Percentiles rank a stretch among this genome's conserved stretches.
Evolutionary conservation across 2,797 vertebrate genomes (phyloP).

Genomic region (Hybognathus amarus): DNA sequence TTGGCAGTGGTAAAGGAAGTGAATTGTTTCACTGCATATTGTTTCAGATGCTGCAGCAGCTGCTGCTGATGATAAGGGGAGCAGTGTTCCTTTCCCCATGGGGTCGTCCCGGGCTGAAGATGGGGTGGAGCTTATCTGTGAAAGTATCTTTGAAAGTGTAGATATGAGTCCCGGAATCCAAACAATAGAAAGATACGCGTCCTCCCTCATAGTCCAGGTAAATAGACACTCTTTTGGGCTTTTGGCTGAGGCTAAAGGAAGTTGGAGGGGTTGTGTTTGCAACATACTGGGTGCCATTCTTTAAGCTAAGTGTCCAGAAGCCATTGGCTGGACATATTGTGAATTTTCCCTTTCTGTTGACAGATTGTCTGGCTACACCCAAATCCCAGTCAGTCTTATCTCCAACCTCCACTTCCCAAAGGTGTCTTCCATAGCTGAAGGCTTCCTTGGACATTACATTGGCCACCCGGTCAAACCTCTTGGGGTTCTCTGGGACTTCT

Average conservation of each 20-base stretch:
- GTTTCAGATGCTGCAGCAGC: conserved; percentile 76
- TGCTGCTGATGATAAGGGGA: conserved; percentile 73
- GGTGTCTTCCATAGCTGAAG: conserved; percentile 75
- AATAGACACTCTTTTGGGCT: conserved; percentile 71
- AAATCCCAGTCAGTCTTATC: conserved; percentile 81
- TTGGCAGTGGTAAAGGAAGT: conserved; percentile 23
- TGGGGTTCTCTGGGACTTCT: conserved; percentile 76
- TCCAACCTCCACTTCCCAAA: conserved; percentile 84
- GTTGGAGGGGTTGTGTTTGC: conserved; percentile 72
- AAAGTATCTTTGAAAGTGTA: conserved; percentile 78
- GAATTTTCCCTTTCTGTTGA: conserved; percentile 82
- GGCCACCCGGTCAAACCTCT: conserved; percentile 79
- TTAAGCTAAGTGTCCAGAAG: conserved; percentile 80
- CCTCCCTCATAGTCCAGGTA: conserved; percentile 77
- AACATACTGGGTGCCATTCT: conserved; percentile 70
- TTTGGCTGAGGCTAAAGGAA: conserved; percentile 66
- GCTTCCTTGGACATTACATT: conserved; percentile 80
- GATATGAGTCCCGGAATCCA: conserved; percentile 76
- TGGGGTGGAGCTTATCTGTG: conserved; percentile 75
- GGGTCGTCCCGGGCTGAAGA: conserved; percentile 77
- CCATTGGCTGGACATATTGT: conserved; percentile 78
- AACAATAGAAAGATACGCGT: conserved; percentile 77
- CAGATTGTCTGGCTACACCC: conserved; percentile 75
- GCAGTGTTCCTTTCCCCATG: conserved; percentile 75
- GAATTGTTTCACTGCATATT: no score